Percentiles rank a stretch among this genome's conserved stretches.
These are phyloP conservation scores for Eubasilissa splendida DNA, from an alignment of 2,888 invertebrate genomes.

Conservation along the genomic window DNA sequence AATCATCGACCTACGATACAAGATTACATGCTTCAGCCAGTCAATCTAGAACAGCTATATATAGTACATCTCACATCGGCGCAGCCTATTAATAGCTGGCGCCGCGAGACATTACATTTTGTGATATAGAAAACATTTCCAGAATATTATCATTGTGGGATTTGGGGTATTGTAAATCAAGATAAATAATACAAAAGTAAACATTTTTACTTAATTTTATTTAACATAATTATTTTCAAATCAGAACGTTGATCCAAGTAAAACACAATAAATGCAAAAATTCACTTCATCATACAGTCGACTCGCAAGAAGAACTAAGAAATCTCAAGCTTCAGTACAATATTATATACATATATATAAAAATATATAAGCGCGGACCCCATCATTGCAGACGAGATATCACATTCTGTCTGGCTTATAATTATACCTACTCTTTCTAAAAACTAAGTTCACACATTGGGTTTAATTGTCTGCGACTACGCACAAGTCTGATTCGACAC, in stretches of 20 bases:
- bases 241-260: conserved; percentile 49
- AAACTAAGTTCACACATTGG: too few relatives aligned
- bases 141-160: too few relatives aligned
- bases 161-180: neutral
- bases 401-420: neutral
- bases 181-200: conserved; percentile 6
- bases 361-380: conserved; percentile 27
- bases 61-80: too few relatives aligned
- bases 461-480: too few relatives aligned
- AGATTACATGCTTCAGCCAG: too few relatives aligned
- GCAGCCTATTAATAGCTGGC: too few relatives aligned
- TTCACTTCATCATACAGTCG: conserved; percentile 39
- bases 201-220: conserved; percentile 49
- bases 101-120: too few relatives aligned
- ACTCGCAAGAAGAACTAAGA: conserved; percentile 46
- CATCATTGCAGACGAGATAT: neutral
- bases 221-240: conserved; percentile 55
- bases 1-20: too few relatives aligned
- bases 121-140: too few relatives aligned
- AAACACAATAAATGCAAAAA: conserved; percentile 54
- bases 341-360: conserved; percentile 10
- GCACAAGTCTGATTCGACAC: too few relatives aligned
- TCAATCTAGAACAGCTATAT: too few relatives aligned
- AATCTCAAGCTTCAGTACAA: conserved; percentile 42
- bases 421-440: too few relatives aligned